phyloP scores from a whole-genome alignment of 2,797 vertebrate genomes.

The Caiman crocodilus region DNA sequence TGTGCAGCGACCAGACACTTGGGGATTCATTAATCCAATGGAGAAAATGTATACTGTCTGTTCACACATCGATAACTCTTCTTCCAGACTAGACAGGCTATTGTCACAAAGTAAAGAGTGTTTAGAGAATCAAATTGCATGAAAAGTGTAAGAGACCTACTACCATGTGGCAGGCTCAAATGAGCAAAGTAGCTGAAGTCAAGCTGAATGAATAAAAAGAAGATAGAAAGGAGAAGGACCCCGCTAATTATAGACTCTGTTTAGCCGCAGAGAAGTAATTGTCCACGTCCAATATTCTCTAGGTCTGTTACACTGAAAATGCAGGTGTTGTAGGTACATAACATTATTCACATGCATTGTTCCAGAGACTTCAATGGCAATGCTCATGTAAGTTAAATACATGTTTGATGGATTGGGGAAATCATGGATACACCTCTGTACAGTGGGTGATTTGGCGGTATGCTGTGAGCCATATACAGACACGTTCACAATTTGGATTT shows the following conservation, averaged over 20 bases:
- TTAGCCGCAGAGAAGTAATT: not conserved
- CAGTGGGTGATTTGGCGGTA: too few relatives aligned
- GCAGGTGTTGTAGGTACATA: fast-evolving
- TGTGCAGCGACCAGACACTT: not conserved
- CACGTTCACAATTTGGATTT: too few relatives aligned
- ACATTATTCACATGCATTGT: not conserved
- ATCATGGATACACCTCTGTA: too few relatives aligned
- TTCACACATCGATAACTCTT: not conserved
- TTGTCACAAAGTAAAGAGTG: not conserved
- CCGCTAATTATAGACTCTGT: not conserved
- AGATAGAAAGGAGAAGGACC: not conserved
- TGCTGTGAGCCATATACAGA: too few relatives aligned
- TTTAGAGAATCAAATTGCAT: too few relatives aligned
- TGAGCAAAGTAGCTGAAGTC: too few relatives aligned
- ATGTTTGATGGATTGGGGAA: too few relatives aligned
- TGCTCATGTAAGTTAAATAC: not conserved
- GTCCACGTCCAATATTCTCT: not conserved
- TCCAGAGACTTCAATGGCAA: not conserved
- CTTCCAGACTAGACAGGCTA: not conserved
- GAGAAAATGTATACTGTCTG: not conserved
- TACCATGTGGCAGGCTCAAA: not conserved
- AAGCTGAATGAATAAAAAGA: not conserved
- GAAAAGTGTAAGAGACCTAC: too few relatives aligned
- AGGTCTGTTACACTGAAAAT: not conserved
- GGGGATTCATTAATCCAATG: not conserved